Base-by-base conservation (phyloP, 2,797 vertebrate genomes). In the Chrosomus eos region DNA sequence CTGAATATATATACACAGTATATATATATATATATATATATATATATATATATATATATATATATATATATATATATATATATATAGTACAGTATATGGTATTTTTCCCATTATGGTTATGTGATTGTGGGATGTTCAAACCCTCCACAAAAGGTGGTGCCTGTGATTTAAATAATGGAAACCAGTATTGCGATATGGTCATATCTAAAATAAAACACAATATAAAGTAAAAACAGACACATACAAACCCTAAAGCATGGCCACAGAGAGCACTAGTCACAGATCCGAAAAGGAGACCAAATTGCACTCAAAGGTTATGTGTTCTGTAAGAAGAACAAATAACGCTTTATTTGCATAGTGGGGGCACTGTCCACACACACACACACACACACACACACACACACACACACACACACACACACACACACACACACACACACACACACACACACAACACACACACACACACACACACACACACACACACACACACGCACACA, bases 261-360 rank as follows among this genome's bases (percentile, higher is more conserved):
- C 6, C 16, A 74, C 38, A 84, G 75, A 72, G 48, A 19, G 87
- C 79, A 80, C n/a, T 70, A 77, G 80, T n/a, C 31, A 80, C 62
- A 68, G 23, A 53, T 73, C 68, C 40, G 53, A 68, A 36, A 70
- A 83, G 62, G 45, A 66, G 71, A 71, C 31, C 81, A 82, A 81
- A 88, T 71, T 83, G 68, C 66, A 79, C 81, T 87, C 86, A 89
- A 82, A 88, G 88, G 80, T 84, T 85, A 67, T 43, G 76, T 64
- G 66, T 58, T 83, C 48, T 80, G 81, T 82, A 72, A 81, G 80
- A 87, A 85, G 83, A 87, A 85, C 89, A 90, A 90, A 90, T 86
- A 89, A 66, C 86, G 66, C 28, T 53, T 43, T 88, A 89, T 90
- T 90, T 90, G 87, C 89, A 84, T 88, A 84, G 60, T 67, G 83